A percentile compares a stretch with the other conserved stretches of the same genome.
These are phyloP conservation scores for Semnornis frantzii DNA, from an alignment of 2,113 vertebrate genomes.

Conservation along the genomic window DNA sequence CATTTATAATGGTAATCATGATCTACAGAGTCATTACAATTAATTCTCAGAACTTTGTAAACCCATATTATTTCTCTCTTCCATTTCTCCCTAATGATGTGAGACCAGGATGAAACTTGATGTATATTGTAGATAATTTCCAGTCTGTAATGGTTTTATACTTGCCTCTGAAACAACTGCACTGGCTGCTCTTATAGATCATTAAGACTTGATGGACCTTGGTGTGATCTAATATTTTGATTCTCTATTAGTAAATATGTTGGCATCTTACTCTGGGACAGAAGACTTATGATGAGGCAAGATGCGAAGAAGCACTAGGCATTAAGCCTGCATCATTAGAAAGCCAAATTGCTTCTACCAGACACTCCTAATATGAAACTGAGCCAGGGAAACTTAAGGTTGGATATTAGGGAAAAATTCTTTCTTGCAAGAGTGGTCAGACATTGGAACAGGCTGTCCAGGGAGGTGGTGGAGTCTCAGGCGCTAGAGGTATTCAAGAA, in stretches of 20 bases:
- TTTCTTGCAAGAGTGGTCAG: no score
- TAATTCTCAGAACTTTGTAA: background rate
- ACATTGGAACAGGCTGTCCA: no score
- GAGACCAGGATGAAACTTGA: background rate
- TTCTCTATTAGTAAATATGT: background rate
- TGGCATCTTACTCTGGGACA: background rate
- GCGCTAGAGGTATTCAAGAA: no score
- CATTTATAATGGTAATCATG: background rate
- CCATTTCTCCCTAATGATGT: background rate
- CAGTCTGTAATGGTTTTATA: background rate
- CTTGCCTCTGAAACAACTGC: background rate
- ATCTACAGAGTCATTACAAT: background rate
- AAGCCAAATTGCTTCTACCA: background rate
- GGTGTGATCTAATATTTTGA: background rate
- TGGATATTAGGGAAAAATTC: no score
- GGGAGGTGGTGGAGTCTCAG: no score
- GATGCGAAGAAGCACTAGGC: background rate
- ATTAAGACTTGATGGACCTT: constrained; percentile 4
- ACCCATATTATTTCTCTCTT: background rate
- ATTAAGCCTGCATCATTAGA: background rate
- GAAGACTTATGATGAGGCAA: background rate
- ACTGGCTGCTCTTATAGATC: background rate
- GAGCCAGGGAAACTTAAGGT: no score
- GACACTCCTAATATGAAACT: background rate
- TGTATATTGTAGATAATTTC: background rate